Evolutionary conservation across 37 sponge, comb jelly and placozoan species (phyloP), one percentile per base, ranked within the genome.

Genomic region (Tethya wilhelma): DNA sequence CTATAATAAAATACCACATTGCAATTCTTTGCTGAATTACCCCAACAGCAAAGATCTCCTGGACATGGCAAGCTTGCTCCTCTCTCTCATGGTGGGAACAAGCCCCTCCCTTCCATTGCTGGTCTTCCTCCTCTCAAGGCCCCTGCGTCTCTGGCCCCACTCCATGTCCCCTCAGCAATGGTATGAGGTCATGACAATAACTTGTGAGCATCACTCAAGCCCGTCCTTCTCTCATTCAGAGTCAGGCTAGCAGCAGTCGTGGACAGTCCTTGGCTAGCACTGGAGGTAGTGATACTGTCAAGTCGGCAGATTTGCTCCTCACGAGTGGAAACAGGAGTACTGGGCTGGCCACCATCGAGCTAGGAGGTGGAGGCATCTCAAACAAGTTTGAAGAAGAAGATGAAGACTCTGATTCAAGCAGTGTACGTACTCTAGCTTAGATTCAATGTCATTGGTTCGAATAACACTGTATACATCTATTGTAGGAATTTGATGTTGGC

Each of bases 361-460:
- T 89, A 28, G 77, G 72, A 23, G 41, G 58, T 20, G 43, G 31
- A 0, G 38, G 45, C 3, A 84, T 92, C 42, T 88, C 93, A n/a
- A 83, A 84, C 19, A 66, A 92, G 58, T 92, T 79, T 84, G 85
- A 80, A 57, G 89, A 87, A 43, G 93, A 87, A 41, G 87, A 91
- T 1, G 75, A 53, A 22, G 81, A 77, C 29, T 69, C 77, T 40
- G 70, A 76, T 34, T 64, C 74, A 34, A 46, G 43, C 12, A 71
- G 73, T 33, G 82, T 82, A 37, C 60, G 82, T 59, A 33, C 8
- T 38, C 2, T 39, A 14, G 14, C 14, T 49, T 19, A 19, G 53
- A n/a, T n/a, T n/a, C n/a, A n/a, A n/a, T n/a, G n/a, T n/a, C n/a
- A n/a, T n/a, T n/a, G n/a, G n/a, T n/a, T n/a, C n/a, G n/a, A n/a